Evolutionary conservation across 2,797 vertebrate species (phyloP).

Genomic region (Artibeus jamaicensis): DNA sequence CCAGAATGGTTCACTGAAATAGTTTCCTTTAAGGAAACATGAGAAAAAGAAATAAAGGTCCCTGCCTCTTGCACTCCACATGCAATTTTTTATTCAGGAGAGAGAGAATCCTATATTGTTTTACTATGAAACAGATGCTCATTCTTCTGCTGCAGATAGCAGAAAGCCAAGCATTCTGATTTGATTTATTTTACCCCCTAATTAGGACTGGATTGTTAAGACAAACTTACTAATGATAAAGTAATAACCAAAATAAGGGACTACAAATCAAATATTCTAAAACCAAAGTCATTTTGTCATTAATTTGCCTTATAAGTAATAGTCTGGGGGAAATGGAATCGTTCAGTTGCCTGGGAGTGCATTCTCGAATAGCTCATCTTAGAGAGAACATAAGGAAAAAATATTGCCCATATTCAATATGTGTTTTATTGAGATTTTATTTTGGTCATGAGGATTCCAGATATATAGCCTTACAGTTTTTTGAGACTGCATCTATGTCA

Average conservation of each 20-base stretch:
- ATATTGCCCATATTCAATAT: not conserved
- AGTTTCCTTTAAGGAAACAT: not conserved
- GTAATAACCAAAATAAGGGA: not conserved
- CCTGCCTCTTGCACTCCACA: not conserved
- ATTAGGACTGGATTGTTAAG: not conserved
- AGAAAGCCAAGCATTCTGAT: slow-evolving; percentile 21
- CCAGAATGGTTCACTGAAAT: not conserved
- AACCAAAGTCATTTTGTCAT: not conserved
- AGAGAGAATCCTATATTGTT: not conserved
- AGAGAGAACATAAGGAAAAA: not conserved
- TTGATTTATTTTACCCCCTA: not conserved
- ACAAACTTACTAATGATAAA: not conserved
- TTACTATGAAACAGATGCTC: not conserved
- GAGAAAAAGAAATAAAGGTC: not conserved
- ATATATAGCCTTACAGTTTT: not conserved
- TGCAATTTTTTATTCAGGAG: not conserved
- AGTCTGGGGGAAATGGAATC: not conserved
- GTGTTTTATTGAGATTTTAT: not conserved
- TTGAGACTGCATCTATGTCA: not conserved
- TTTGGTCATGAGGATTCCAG: not conserved
- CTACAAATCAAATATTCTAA: not conserved
- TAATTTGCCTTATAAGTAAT: not conserved
- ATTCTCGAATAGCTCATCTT: not conserved
- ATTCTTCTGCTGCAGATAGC: not conserved
- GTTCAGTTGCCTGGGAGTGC: not conserved